These are phyloP conservation scores for Antechinus stuartii DNA, from an alignment of 2,113 vertebrate genomes.

Conservation along the genomic window DNA sequence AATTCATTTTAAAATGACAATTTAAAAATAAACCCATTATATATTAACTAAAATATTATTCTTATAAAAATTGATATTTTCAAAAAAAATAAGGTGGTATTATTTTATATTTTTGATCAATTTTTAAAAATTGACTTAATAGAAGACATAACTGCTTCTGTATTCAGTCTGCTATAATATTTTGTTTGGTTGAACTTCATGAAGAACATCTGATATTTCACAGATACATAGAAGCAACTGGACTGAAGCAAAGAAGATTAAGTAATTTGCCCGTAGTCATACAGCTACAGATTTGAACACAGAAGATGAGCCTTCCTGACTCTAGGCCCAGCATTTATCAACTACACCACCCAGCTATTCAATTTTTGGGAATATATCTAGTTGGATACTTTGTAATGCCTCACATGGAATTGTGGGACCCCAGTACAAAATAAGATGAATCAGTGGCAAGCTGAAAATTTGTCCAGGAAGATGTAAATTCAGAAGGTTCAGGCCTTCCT, in stretches of 20 bases:
- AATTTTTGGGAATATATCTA: not conserved
- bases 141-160: not conserved
- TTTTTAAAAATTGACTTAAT: not conserved
- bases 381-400: not conserved
- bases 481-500: not conserved
- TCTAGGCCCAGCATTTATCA: not conserved
- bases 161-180: not conserved
- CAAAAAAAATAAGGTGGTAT: not conserved
- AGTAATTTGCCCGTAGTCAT: not conserved
- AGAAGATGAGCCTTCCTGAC: not conserved
- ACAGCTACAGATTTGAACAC: not conserved
- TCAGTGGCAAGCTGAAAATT: rapidly evolving
- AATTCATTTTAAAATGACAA: not conserved
- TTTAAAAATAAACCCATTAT: not conserved
- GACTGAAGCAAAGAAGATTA: not conserved
- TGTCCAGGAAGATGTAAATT: rapidly evolving
- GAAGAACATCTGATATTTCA: not conserved
- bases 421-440: not conserved
- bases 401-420: not conserved
- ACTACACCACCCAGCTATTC: not conserved
- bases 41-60: not conserved
- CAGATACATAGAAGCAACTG: not conserved
- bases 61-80: not conserved
- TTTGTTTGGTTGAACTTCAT: not conserved
- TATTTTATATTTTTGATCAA: not conserved